phyloP scores from a whole-genome alignment of 2,888 invertebrate genomes.

The Tortricodes alternella region DNA sequence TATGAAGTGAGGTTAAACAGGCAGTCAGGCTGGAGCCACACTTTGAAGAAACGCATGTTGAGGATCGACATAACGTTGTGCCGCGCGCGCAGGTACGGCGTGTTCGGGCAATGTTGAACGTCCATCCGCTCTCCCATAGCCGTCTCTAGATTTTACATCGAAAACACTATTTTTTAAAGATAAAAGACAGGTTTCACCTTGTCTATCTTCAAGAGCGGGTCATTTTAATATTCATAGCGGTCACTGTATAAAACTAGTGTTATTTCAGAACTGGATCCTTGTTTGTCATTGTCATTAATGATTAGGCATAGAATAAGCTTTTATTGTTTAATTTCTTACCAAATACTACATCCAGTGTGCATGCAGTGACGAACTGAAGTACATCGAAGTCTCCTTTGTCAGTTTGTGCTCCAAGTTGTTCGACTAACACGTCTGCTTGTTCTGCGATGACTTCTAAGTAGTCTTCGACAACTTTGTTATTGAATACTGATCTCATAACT shows the following conservation, averaged over 20 bases:
- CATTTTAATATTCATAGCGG: no score
- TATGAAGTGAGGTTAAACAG: conserved; percentile 82
- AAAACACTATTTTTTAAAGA: not conserved
- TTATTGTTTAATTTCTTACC: no score
- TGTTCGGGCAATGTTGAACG: conserved; percentile 78
- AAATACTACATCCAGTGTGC: conserved; percentile 85
- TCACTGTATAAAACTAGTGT: not conserved
- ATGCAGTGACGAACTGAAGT: conserved; percentile 78
- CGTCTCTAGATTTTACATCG: conserved; percentile 76
- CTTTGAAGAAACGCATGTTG: conserved; percentile 73
- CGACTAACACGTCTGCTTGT: conserved; percentile 76
- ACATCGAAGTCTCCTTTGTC: conserved; percentile 74
- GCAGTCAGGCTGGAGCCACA: conserved; percentile 86
- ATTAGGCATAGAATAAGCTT: no score
- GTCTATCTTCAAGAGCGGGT: no score
- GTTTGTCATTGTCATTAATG: no score
- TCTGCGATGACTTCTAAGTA: conserved; percentile 84
- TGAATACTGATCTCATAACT: conserved; percentile 85
- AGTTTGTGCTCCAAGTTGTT: conserved; percentile 62
- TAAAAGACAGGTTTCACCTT: not conserved
- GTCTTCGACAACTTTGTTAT: conserved; percentile 84
- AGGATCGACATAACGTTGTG: conserved; percentile 70
- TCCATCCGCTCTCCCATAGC: conserved; percentile 87
- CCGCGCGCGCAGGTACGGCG: conserved; percentile 84
- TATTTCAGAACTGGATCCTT: no score